phyloP scores from a whole-genome alignment of 1,140 invertebrate genomes.

The Drosophila nikananu region DNA sequence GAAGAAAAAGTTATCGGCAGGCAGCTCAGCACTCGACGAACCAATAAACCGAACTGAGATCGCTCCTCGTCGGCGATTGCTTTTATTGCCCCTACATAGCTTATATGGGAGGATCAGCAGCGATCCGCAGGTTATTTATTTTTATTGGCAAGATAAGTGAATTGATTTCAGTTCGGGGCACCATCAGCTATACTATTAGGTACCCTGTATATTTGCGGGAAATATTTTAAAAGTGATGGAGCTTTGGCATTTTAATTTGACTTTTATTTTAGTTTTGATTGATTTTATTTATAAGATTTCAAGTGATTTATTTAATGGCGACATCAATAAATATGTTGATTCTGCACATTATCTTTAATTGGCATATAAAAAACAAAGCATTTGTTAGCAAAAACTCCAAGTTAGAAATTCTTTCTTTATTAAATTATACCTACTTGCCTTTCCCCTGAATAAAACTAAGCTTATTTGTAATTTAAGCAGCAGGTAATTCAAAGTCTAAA shows the following conservation, averaged over 20 bases:
- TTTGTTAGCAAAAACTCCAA: not conserved
- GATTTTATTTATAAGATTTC: not conserved
- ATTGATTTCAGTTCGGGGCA: slow-evolving; percentile 12
- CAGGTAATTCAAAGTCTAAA: not conserved
- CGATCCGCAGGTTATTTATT: slow-evolving; percentile 22
- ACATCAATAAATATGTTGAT: not conserved
- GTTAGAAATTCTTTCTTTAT: too few relatives aligned
- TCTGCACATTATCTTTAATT: not conserved
- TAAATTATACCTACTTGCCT: not conserved
- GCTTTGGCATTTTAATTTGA: not conserved
- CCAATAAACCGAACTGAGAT: slow-evolving; percentile 5
- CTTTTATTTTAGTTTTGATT: not conserved
- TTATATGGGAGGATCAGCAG: slow-evolving; percentile 36
- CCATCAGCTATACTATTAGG: not conserved
- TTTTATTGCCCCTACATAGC: slow-evolving; percentile 22
- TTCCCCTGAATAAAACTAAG: too few relatives aligned
- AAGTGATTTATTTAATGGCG: not conserved
- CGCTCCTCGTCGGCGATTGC: slow-evolving; percentile 5
- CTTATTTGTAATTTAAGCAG: not conserved
- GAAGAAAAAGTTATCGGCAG: slow-evolving; percentile 1
- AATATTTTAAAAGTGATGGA: not conserved
- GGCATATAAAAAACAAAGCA: not conserved
- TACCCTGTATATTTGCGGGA: not conserved
- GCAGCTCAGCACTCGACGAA: slow-evolving; percentile 32
- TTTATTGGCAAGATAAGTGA: slow-evolving; percentile 32